These are phyloP conservation scores for Falco berigora DNA, from an alignment of 2,797 vertebrate genomes.

Conservation along the genomic window DNA sequence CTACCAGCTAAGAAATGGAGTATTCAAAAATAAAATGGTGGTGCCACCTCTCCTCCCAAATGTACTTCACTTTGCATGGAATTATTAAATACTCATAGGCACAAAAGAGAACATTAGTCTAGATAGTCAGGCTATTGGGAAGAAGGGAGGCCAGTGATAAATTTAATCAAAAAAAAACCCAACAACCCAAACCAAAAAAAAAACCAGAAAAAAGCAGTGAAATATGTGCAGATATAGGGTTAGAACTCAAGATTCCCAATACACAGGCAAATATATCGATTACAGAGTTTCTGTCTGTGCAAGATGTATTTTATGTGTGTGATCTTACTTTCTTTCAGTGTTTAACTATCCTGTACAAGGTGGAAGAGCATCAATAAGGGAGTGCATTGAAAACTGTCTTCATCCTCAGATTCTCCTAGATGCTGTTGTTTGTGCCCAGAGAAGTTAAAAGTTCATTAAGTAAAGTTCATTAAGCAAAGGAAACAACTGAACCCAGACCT, in stretches of 20 bases:
- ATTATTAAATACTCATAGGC: background rate
- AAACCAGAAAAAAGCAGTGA: background rate
- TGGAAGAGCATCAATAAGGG: background rate
- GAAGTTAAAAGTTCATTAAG: background rate
- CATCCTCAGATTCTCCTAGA: background rate
- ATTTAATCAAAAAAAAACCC: background rate
- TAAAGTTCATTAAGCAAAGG: background rate
- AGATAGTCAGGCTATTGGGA: background rate
- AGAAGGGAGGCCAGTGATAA: background rate
- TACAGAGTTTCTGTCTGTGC: background rate
- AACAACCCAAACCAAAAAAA: too few species aligned
- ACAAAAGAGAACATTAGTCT: background rate
- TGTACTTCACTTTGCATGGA: background rate
- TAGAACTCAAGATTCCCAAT: background rate
- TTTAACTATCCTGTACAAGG: background rate
- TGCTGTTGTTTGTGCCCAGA: background rate
- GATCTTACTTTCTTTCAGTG: background rate
- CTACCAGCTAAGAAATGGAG: background rate
- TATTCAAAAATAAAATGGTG: background rate
- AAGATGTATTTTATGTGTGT: background rate
- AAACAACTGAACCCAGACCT: background rate
- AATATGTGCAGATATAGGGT: background rate
- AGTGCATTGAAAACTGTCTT: background rate
- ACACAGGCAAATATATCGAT: background rate
- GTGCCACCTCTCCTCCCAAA: background rate